Percentiles rank a stretch among this genome's conserved stretches.
Conservation (phyloP, 2,797 vertebrate genomes). For the Todus mexicanus region DNA sequence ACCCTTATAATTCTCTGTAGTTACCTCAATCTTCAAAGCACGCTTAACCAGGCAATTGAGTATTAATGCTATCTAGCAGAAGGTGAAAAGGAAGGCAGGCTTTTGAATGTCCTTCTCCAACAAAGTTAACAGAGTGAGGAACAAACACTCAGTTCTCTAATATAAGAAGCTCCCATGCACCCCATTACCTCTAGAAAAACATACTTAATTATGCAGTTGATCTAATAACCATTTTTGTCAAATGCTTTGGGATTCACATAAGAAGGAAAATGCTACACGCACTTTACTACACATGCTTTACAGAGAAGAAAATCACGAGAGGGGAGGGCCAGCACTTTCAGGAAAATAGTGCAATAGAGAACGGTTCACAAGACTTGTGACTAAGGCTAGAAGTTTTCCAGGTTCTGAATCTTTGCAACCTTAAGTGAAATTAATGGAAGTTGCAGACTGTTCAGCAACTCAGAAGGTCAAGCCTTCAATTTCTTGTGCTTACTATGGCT, state of each 20-base stretch:
- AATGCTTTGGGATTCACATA: background rate
- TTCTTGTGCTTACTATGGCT: background rate
- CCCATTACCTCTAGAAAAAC: background rate
- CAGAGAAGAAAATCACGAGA: background rate
- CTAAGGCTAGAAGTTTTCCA: background rate
- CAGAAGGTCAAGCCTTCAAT: background rate
- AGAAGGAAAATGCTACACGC: background rate
- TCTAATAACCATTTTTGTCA: background rate
- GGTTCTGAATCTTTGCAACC: background rate
- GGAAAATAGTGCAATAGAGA: background rate
- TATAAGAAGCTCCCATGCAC: background rate
- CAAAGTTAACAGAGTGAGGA: background rate
- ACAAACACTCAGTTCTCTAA: background rate
- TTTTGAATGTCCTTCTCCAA: background rate
- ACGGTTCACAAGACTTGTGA: background rate
- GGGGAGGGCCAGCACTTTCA: background rate
- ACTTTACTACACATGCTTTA: background rate
- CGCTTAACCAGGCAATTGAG: background rate
- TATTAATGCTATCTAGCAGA: background rate
- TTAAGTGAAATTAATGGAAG: background rate
- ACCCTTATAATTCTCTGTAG: background rate
- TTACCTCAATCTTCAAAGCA: background rate
- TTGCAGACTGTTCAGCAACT: background rate
- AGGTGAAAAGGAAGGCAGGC: background rate
- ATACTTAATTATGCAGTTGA: background rate